phyloP scores from a whole-genome alignment of 1,140 invertebrate genomes.

The Mycetomoellerius zeteki region DNA sequence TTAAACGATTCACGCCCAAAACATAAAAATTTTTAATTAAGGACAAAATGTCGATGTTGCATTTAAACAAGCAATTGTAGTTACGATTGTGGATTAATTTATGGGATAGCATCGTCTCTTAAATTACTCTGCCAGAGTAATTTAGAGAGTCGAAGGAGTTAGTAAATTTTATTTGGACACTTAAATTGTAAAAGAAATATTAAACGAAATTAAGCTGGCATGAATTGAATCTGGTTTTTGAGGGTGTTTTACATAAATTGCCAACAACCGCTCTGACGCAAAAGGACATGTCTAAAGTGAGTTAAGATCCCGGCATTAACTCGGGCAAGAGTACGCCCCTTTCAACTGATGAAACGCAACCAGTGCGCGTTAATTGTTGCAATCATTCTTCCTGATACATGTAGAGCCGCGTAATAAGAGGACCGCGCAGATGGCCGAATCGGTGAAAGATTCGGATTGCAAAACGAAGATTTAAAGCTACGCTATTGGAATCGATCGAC shows the following conservation, averaged over 20 bases:
- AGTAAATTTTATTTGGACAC: constrained; percentile 72
- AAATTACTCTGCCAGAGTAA: constrained; percentile 78
- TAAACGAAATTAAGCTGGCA: neutral
- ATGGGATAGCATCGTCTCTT: constrained; percentile 64
- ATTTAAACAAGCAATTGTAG: constrained; percentile 20
- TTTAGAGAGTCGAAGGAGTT: constrained; percentile 74
- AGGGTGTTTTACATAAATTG: constrained; percentile 12
- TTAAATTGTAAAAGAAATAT: constrained; percentile 55
- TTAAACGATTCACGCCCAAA: constrained; percentile 61
- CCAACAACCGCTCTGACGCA: neutral
- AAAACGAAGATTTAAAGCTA: constrained; percentile 43
- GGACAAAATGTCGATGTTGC: constrained; percentile 1
- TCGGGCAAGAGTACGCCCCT: constrained; percentile 33
- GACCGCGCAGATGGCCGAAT: constrained; percentile 17
- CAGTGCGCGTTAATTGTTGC: constrained; percentile 67
- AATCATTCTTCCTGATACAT: constrained; percentile 63
- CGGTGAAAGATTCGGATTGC: constrained; percentile 41
- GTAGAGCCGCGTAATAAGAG: constrained; percentile 36
- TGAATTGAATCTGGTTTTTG: constrained; percentile 32
- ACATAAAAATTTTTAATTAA: constrained; percentile 56
- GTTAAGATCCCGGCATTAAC: constrained; percentile 43
- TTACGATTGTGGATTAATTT: constrained; percentile 72
- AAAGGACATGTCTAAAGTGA: constrained; percentile 31
- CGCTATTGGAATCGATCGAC: neutral
- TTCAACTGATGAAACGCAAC: constrained; percentile 50